phyloP scores from a whole-genome alignment of 2,113 vertebrate species.

The Macaca nemestrina region DNA sequence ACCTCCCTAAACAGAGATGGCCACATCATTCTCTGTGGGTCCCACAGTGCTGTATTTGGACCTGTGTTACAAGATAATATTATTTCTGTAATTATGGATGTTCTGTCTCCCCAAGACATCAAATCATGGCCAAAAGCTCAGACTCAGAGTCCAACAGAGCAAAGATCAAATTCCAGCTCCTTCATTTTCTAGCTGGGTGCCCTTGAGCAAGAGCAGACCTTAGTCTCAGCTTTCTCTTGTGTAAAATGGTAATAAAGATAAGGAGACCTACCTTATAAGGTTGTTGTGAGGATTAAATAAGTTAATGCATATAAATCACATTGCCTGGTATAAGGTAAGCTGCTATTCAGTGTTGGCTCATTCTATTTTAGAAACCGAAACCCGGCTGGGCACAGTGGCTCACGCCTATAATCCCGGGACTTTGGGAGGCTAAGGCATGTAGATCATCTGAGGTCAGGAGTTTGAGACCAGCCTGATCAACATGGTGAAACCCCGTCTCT shows the following conservation, averaged over 20 bases:
- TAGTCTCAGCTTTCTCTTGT: background rate
- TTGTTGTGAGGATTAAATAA: background rate
- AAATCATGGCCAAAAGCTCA: background rate
- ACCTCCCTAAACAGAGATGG: background rate
- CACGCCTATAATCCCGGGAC: no score
- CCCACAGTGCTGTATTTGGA: background rate
- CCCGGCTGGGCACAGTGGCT: rapidly evolving
- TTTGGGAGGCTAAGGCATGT: no score
- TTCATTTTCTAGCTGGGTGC: background rate
- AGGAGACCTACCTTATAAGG: background rate
- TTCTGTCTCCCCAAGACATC: background rate
- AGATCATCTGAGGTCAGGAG: no score
- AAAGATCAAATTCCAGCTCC: conserved; percentile 37
- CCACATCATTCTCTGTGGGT: background rate
- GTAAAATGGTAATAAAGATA: background rate
- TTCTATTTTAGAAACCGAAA: background rate
- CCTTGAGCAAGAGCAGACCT: background rate
- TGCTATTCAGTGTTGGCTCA: background rate
- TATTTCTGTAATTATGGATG: background rate
- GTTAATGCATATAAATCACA: background rate
- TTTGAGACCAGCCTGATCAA: no score
- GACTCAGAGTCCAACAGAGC: background rate
- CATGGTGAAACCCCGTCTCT: no score
- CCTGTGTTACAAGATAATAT: background rate
- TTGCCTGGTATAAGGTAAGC: background rate